Conservation (phyloP, 2,797 vertebrate species). For the Catostomus latipinnis region DNA sequence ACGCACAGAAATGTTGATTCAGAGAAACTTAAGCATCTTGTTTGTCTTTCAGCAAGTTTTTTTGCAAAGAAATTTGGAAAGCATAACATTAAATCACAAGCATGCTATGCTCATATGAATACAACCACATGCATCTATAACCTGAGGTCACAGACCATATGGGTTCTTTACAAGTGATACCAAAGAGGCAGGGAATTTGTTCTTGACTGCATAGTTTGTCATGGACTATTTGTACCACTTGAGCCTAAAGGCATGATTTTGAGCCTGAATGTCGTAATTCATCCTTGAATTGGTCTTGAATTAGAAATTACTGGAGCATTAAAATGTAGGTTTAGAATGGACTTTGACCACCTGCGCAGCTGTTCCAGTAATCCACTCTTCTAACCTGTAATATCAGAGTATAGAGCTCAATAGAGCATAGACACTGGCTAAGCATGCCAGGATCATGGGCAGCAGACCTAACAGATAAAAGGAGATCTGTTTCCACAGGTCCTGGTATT, state of each 20-base stretch:
- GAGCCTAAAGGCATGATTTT: not conserved
- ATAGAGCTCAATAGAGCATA: constrained; percentile 65
- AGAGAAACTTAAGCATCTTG: constrained; percentile 48
- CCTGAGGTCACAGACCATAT: constrained; percentile 39
- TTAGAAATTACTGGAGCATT: constrained; percentile 26
- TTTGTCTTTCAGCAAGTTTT: constrained; percentile 33
- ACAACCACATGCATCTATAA: constrained; percentile 18
- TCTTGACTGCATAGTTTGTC: constrained; percentile 17
- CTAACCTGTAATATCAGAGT: constrained; percentile 62
- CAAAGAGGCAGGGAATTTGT: constrained; percentile 15
- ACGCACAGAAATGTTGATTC: constrained; percentile 27
- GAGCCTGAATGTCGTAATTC: constrained; percentile 27
- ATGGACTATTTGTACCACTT: constrained; percentile 1
- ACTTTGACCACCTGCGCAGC: constrained; percentile 64
- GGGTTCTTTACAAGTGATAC: constrained; percentile 36
- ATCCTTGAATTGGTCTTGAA: constrained; percentile 37
- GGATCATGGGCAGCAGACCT: constrained; percentile 59
- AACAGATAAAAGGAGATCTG: constrained; percentile 57
- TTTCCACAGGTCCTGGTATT: constrained; percentile 62
- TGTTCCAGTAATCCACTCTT: constrained; percentile 54
- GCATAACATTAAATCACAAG: constrained; percentile 38
- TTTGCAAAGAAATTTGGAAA: constrained; percentile 22
- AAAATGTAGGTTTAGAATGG: constrained; percentile 45
- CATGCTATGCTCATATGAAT: constrained; percentile 41
- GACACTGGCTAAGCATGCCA: constrained; percentile 62